Evolutionary conservation across 37 sponge, comb jelly and placozoan genomes (phyloP).

Genomic region (Cliona cf. orientalis): DNA sequence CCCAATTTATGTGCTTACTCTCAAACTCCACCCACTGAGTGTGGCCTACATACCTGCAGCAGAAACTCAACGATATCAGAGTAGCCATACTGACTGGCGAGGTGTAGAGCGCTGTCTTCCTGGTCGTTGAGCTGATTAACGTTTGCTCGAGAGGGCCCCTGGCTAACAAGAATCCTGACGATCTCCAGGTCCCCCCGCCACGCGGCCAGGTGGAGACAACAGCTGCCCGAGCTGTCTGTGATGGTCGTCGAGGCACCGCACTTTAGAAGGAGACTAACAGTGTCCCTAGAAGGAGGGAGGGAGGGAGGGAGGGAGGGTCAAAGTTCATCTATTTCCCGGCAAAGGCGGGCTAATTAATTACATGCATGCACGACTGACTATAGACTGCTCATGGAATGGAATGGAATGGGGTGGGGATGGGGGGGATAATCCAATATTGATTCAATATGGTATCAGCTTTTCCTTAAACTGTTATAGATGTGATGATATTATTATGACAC

Average conservation of each 20-base stretch:
- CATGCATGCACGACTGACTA: neutral
- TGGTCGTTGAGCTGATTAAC: constrained; percentile 77
- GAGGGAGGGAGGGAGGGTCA: no score
- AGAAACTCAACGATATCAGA: constrained; percentile 73
- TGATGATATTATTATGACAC: no score
- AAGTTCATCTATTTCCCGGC: no score
- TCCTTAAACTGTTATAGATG: no score
- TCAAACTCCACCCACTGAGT: no score
- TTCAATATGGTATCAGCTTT: neutral
- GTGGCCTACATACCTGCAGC: constrained; percentile 64
- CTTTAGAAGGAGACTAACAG: constrained; percentile 35
- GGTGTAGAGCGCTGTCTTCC: constrained; percentile 79
- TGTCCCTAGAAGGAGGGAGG: constrained; percentile 9
- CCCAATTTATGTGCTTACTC: neutral
- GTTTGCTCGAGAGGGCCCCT: constrained; percentile 83
- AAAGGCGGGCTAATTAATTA: neutral
- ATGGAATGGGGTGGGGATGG: neutral
- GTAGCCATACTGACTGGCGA: constrained; percentile 87
- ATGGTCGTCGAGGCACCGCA: constrained; percentile 63
- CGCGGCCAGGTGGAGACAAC: constrained; percentile 80
- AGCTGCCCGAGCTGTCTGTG: constrained; percentile 68
- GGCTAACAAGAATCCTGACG: constrained; percentile 60
- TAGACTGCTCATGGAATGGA: neutral
- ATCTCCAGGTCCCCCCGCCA: constrained; percentile 90
- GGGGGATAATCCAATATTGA: neutral